A percentile compares a stretch with the other conserved stretches of the same genome.
Conservation (phyloP, 2,888 invertebrate genomes). For the Mythimna pallens region DNA sequence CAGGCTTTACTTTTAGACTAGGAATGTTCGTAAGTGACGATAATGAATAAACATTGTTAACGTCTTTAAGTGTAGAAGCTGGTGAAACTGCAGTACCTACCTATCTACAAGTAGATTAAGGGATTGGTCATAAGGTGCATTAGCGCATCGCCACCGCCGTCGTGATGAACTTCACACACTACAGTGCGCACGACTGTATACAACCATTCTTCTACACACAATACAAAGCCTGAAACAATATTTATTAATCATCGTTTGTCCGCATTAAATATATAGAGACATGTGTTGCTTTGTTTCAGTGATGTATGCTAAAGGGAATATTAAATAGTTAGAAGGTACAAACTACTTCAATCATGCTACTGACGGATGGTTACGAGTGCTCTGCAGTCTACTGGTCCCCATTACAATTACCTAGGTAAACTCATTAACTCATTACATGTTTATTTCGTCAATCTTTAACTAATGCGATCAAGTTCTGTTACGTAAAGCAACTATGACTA, state of each 20-base stretch:
- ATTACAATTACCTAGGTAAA: slow-evolving; percentile 46
- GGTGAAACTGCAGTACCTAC: slow-evolving; percentile 30
- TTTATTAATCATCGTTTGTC: slow-evolving; percentile 43
- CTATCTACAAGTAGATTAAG: slow-evolving; percentile 14
- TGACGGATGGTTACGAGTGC: slow-evolving; percentile 15
- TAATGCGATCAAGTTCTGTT: slow-evolving; percentile 51
- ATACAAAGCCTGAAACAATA: slow-evolving; percentile 47
- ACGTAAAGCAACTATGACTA: slow-evolving; percentile 52
- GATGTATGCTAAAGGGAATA: slow-evolving; percentile 28
- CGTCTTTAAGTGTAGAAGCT: slow-evolving; percentile 16
- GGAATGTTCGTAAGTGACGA: slow-evolving; percentile 22
- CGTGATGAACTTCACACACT: neutral
- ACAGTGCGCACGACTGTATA: slow-evolving; percentile 1
- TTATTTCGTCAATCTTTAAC: slow-evolving; percentile 51
- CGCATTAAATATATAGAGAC: slow-evolving; percentile 32
- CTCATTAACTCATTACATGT: slow-evolving; percentile 52
- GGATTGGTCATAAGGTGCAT: slow-evolving; percentile 21
- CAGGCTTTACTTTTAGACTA: slow-evolving; percentile 25
- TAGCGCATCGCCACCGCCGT: neutral
- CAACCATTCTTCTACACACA: slow-evolving; percentile 44
- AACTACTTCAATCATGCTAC: slow-evolving; percentile 42
- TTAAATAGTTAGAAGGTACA: slow-evolving; percentile 22
- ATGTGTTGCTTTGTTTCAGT: slow-evolving; percentile 38
- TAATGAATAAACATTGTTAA: slow-evolving; percentile 43
- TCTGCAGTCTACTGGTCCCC: slow-evolving; percentile 32